Evolutionary conservation across 2,113 vertebrate species (phyloP).

Genomic region (Suncus etruscus): DNA sequence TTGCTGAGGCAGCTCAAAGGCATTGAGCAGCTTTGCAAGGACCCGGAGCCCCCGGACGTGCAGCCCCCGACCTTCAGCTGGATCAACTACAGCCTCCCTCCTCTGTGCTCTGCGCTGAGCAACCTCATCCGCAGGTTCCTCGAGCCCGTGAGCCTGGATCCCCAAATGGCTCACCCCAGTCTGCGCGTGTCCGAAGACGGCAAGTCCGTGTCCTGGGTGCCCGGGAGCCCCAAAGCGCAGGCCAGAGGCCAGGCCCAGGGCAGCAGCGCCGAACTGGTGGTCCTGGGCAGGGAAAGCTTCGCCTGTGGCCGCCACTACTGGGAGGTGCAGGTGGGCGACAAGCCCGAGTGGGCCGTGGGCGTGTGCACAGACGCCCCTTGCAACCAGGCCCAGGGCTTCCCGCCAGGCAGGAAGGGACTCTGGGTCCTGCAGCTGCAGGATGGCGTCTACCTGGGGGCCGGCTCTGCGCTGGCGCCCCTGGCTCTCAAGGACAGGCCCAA

Average conservation of each 20-base stretch:
- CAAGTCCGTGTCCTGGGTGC: conserved; percentile 22
- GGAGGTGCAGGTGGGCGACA: conserved; percentile 34
- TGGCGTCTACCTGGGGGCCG: conserved; percentile 18
- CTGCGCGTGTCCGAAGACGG: conserved; percentile 8
- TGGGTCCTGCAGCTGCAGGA: conserved; percentile 43
- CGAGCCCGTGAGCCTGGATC: conserved; percentile 43
- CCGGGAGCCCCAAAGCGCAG: not conserved
- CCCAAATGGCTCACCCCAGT: conserved; percentile 4
- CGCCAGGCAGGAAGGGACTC: not conserved
- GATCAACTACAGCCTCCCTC: not conserved
- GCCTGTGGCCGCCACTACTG: conserved; percentile 46
- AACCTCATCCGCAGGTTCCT: not conserved
- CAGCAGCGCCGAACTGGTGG: not conserved
- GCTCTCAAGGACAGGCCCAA: conserved; percentile 42
- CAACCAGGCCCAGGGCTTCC: not conserved
- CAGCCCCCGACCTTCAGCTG: not conserved
- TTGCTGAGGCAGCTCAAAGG: not conserved
- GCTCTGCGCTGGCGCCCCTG: not conserved
- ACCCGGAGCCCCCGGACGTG: not conserved
- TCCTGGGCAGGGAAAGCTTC: conserved; percentile 5
- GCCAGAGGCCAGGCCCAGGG: not conserved
- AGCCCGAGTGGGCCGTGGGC: conserved; percentile 59
- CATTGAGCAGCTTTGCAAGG: not conserved
- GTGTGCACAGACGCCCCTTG: conserved; percentile 30
- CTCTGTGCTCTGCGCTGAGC: not conserved